Evolutionary conservation across 2,888 invertebrate species (phyloP), one percentile per base, ranked within the genome.

Genomic region (Phasia obesa): DNA sequence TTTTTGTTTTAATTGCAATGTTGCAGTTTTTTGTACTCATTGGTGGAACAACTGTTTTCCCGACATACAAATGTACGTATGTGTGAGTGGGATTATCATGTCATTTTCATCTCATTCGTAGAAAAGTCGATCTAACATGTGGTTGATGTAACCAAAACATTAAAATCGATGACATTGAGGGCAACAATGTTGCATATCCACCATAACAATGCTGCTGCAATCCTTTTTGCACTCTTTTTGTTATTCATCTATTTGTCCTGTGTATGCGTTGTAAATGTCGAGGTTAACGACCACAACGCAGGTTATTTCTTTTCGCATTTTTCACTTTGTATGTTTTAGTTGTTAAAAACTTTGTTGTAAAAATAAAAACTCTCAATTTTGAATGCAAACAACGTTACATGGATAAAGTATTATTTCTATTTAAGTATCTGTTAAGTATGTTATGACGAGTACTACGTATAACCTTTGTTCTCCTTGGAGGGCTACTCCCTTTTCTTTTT

Each of bases 161-260:
- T 84, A 87, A 88, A 89, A 89, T 89, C 89, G 88, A 89, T 90
- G 89, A 89, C 90, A 89, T 90, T 90, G 89, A 90, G 89, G 84
- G 88, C 88, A 89, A 89, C 89, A 89, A 87, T 88, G 80, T 80
- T 83, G 81, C 77, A 71, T 69, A 70, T 60, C 59, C 73, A 55
- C 73, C 35, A 59, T 64, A 55, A 74, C 35, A 71, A 57, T 57
- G 38, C 59, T 49, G 53, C 71, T 69, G 67, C 65, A 62, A 70
- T 53, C 84, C 85, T 80, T 74, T 75, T 62, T 77, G 44, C 47
- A 65, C 76, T 62, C 75, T 75, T 78, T 74, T 64, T 57, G 27
- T 31, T n/a, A n/a, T 64, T 23, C 15, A 49, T 49, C 31, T 60
- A 25, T 62, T 31, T 19, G 44, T 25, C 23, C 31, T 51, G 44